Evolutionary conservation across 1,140 invertebrate genomes (phyloP).

Genomic region (Camponotus vicinus): DNA sequence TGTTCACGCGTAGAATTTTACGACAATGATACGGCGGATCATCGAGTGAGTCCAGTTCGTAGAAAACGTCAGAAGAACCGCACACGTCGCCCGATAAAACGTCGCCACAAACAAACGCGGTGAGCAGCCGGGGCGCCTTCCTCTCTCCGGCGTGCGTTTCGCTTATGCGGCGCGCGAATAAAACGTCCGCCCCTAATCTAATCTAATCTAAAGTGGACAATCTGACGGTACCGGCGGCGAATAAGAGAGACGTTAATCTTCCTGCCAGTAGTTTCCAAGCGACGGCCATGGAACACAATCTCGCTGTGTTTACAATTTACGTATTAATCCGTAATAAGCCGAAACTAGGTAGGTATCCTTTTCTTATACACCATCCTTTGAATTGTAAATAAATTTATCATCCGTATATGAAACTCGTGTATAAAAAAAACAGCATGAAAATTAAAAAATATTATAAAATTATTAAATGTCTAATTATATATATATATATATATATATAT

Average conservation of each 20-base stretch:
- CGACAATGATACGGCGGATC: conserved; percentile 41
- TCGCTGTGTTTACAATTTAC: conserved; percentile 9
- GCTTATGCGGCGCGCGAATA: conserved; percentile 63
- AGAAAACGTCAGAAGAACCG: conserved; percentile 71
- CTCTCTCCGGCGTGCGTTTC: conserved; percentile 21
- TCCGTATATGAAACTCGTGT: background rate
- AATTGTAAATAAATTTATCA: background rate
- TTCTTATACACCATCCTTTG: background rate
- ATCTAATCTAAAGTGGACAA: conserved; percentile 57
- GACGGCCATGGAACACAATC: conserved; percentile 1
- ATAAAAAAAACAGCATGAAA: background rate
- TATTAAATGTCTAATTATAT: background rate
- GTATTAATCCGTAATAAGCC: background rate
- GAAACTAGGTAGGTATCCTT: background rate
- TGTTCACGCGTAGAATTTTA: conserved; percentile 52
- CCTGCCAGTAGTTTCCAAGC: conserved; percentile 33
- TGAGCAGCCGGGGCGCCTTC: conserved; percentile 34
- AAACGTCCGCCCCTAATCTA: conserved; percentile 48
- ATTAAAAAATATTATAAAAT: background rate
- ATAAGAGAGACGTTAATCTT: conserved; percentile 63
- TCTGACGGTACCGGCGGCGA: conserved; percentile 41
- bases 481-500: background rate
- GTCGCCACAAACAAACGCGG: conserved; percentile 74
- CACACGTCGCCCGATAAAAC: conserved; percentile 73
- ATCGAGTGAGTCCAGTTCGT: conserved; percentile 67